Base-by-base conservation (phyloP, 2,888 invertebrate genomes). In the Balanococcus diminutus region DNA sequence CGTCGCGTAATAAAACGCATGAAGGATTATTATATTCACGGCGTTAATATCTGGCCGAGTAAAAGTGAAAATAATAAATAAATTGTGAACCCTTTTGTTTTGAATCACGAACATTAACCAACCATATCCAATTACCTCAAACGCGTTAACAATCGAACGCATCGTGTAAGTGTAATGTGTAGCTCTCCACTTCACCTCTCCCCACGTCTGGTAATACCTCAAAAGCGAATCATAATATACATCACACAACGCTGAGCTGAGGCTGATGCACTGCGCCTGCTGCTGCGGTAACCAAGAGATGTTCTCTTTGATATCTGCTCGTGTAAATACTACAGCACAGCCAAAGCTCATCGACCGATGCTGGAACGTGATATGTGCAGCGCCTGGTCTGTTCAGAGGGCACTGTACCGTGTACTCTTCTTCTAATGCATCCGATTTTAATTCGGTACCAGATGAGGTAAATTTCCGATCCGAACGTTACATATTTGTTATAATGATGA, bases 61-160 rank as follows among this genome's bases (percentile, higher is more conserved):
- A 75, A 75, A 75, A 75, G 75, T 75, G 75, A 75, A 75, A 75
- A 75, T 36, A 75, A 75, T 75, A 75, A 75, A 75, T 28, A 67
- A 75, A 31, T 75, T 75, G 32, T 32, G 75, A 75, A 75, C 75
- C 75, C 75, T 75, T 75, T 75, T 75, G 75, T 75, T 32, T 75
- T 19, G 32, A 75, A 75, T 75, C 75, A 32, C 32, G 32, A 31
- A n/a, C 32, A 75, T 75, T 32, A 75, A 75, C 75, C 75, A 32
- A 75, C 75, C 75, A 32, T 75, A 75, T 75, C 75, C 75, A 75
- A 75, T 75, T 75, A 75, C 36, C 75, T 22, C 32, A 75, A 51
- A 28, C 61, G 61, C 61, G 61, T 67, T 67, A 67, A 67, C 25
- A 67, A 67, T 67, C 61, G 61, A 67, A 67, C 61, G 22, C 61